These are phyloP conservation scores for Cladorhizidae sp. DNA, from an alignment of 37 sponge, comb jelly and placozoan genomes.

Conservation along the genomic window DNA sequence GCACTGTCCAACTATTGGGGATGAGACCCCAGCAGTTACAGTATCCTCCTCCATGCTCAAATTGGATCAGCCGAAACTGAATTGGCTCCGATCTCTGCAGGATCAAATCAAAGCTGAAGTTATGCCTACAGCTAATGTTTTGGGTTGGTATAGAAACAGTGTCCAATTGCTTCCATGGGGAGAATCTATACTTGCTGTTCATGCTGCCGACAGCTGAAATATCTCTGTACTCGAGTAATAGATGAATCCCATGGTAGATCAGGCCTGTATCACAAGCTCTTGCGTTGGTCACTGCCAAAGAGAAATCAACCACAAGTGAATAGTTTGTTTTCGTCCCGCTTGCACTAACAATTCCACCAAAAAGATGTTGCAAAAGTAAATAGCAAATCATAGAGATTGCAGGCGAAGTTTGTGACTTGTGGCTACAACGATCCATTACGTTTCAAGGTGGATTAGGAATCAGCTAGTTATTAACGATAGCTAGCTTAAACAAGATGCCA, in stretches of 20 bases:
- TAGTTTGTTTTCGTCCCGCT: too few relatives aligned
- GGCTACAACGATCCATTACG: too few relatives aligned
- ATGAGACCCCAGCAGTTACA: conserved; percentile 4
- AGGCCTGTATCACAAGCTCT: neutral
- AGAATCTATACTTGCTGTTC: neutral
- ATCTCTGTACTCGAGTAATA: neutral
- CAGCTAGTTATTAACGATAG: too few relatives aligned
- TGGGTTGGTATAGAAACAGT: neutral
- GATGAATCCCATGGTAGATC: neutral
- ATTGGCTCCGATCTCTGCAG: neutral
- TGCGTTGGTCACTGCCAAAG: neutral
- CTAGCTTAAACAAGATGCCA: too few relatives aligned
- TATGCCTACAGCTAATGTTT: neutral
- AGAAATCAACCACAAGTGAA: too few relatives aligned
- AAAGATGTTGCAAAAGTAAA: too few relatives aligned
- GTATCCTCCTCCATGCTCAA: conserved; percentile 9
- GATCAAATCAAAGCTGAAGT: neutral
- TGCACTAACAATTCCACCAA: too few relatives aligned
- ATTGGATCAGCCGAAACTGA: conserved; percentile 8
- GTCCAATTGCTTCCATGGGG: neutral
- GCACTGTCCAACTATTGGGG: neutral
- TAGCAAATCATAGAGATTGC: too few relatives aligned
- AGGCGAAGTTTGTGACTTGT: too few relatives aligned
- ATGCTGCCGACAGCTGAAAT: neutral
- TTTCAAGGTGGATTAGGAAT: too few relatives aligned